Percentiles rank a stretch among this genome's conserved stretches.
Evolutionary conservation across 1,140 invertebrate species (phyloP).

Genomic region (Colletes gigas): DNA sequence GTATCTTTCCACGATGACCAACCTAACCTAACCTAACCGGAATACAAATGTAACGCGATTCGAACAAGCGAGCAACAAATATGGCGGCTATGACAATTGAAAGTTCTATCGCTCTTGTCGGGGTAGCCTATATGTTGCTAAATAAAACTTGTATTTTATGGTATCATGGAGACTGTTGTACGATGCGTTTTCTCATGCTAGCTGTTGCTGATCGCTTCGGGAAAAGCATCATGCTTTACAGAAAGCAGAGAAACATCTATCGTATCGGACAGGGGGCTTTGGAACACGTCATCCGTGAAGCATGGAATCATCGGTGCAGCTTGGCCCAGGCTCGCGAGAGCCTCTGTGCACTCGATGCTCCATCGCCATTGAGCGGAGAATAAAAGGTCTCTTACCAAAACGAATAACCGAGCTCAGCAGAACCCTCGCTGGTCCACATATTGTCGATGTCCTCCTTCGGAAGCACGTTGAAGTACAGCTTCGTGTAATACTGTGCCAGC

Average conservation of each 20-base stretch:
- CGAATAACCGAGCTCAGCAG: constrained; percentile 88
- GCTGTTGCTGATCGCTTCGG: not conserved
- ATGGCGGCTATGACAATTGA: too few relatives aligned
- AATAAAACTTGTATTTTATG: not conserved
- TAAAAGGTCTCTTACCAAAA: constrained; percentile 84
- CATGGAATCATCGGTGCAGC: constrained; percentile 1
- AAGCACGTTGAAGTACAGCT: constrained; percentile 89
- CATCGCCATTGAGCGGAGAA: constrained; percentile 49
- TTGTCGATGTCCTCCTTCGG: constrained; percentile 87
- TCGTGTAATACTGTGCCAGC: constrained; percentile 88
- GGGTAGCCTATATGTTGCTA: not conserved
- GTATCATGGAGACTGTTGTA: not conserved
- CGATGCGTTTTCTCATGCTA: not conserved
- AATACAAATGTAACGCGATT: too few relatives aligned
- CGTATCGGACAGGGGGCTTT: constrained; percentile 9
- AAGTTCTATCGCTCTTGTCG: too few relatives aligned
- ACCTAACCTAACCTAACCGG: too few relatives aligned
- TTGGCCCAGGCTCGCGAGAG: not conserved
- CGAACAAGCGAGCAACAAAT: too few relatives aligned
- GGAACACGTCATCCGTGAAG: constrained; percentile 14
- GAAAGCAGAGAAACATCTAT: not conserved
- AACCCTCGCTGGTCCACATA: constrained; percentile 87
- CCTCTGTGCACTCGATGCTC: not conserved
- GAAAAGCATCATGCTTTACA: not conserved
- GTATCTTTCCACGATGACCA: too few relatives aligned